phyloP scores from a whole-genome alignment of 2,888 invertebrate species.

The Desoria tigrina region DNA sequence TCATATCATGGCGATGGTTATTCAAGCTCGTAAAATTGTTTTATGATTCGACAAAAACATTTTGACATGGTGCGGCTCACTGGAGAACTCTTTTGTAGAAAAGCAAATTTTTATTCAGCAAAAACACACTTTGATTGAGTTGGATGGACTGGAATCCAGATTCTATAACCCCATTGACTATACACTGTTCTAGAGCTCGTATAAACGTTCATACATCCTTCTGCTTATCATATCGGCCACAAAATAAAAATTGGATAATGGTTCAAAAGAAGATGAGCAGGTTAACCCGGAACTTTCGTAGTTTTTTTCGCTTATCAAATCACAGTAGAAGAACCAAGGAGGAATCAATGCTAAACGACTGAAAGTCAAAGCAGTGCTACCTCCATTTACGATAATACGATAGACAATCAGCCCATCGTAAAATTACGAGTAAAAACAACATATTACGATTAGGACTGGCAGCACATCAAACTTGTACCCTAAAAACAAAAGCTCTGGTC shows the following conservation, averaged over 20 bases:
- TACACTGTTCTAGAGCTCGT: background rate
- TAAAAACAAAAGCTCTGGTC: no score
- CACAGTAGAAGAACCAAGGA: background rate
- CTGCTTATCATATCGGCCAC: no score
- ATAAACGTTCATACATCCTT: no score
- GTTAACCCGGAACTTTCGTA: constrained; percentile 15
- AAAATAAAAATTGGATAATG: constrained; percentile 14
- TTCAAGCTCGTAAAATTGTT: constrained; percentile 3
- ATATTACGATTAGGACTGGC: constrained; percentile 10
- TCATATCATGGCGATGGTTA: background rate
- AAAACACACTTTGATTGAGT: constrained; percentile 8
- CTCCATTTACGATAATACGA: constrained; percentile 9
- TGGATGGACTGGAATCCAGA: constrained; percentile 1
- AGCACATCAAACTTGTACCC: background rate
- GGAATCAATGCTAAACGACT: background rate
- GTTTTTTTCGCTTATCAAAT: background rate
- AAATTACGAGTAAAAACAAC: constrained; percentile 10
- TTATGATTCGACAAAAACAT: background rate
- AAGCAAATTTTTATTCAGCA: constrained; percentile 15
- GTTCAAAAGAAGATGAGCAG: constrained; percentile 7
- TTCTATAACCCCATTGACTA: background rate
- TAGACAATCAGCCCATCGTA: constrained; percentile 5
- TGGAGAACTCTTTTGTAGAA: background rate
- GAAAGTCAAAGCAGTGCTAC: background rate
- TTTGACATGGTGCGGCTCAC: constrained; percentile 4